Conservation (phyloP, 2,113 vertebrate species). For the Melanostigma gelatinosum region DNA sequence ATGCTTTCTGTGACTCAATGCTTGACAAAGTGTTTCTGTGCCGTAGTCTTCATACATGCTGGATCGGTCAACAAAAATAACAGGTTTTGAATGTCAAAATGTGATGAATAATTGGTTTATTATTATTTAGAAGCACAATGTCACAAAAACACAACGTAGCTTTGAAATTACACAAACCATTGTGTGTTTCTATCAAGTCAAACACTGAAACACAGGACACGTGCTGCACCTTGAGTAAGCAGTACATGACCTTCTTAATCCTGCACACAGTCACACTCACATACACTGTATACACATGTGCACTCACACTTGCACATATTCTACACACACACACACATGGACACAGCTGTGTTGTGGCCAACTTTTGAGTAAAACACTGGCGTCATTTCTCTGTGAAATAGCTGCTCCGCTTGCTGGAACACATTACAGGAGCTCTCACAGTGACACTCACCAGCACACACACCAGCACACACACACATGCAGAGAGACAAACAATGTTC, state of each 20-base stretch:
- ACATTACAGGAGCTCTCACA: conserved; percentile 11
- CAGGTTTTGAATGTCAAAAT: neutral
- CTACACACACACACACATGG: neutral
- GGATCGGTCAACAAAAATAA: neutral
- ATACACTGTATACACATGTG: neutral
- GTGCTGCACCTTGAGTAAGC: neutral
- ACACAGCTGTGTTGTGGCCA: conserved; percentile 44
- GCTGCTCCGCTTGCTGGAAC: neutral
- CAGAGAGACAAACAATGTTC: neutral
- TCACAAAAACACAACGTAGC: neutral
- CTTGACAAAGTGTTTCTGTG: neutral
- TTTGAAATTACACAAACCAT: neutral
- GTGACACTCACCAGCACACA: conserved; percentile 1
- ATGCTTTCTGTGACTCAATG: neutral
- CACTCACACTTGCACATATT: neutral
- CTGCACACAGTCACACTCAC: neutral
- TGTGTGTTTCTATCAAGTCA: neutral
- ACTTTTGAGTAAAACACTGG: conserved; percentile 45
- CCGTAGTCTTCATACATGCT: neutral
- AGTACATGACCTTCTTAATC: neutral
- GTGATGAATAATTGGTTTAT: neutral
- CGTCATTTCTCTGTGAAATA: conserved; percentile 28
- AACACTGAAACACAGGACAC: neutral
- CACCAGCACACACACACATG: neutral
- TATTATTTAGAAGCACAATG: neutral